Conservation (phyloP, 1,140 invertebrate species). For the Uloborus diversus region DNA sequence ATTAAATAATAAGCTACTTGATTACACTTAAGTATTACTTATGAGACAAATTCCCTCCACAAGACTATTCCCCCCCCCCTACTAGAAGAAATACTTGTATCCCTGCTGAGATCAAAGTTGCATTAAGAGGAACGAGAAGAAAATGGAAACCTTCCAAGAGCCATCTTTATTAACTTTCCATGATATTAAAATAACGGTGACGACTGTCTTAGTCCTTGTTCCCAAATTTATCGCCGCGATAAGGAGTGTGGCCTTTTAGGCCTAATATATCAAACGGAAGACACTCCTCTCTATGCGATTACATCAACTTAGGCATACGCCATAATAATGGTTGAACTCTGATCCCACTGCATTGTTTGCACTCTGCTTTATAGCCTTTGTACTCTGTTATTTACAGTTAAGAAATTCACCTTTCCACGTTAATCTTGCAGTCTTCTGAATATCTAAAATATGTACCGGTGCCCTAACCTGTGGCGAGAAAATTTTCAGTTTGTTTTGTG, state of each 20-base stretch:
- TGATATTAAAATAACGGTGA: constrained; percentile 48
- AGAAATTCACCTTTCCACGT: constrained; percentile 2
- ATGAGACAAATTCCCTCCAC: too few relatives aligned
- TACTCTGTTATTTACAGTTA: constrained; percentile 44
- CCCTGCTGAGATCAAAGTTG: too few relatives aligned
- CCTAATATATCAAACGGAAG: constrained; percentile 36
- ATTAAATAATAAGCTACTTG: too few relatives aligned
- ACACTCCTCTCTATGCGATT: constrained; percentile 32
- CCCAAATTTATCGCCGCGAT: constrained; percentile 31
- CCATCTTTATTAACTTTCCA: neutral
- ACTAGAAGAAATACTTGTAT: too few relatives aligned
- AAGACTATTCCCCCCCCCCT: too few relatives aligned
- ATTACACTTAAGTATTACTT: too few relatives aligned
- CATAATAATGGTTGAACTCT: constrained; percentile 39
- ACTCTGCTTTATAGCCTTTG: constrained; percentile 41
- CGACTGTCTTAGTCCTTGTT: constrained; percentile 36
- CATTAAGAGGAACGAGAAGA: too few relatives aligned
- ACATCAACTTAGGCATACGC: constrained; percentile 32
- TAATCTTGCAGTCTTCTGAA: neutral
- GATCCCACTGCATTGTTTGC: constrained; percentile 29
- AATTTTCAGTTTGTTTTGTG: too few relatives aligned
- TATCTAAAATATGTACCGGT: constrained; percentile 21
- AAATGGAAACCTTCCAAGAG: too few relatives aligned
- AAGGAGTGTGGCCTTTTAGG: constrained; percentile 39
- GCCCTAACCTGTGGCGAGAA: neutral